Evolutionary conservation across 2,113 vertebrate species (phyloP).

Genomic region (Oncorhynchus gorbuscha): DNA sequence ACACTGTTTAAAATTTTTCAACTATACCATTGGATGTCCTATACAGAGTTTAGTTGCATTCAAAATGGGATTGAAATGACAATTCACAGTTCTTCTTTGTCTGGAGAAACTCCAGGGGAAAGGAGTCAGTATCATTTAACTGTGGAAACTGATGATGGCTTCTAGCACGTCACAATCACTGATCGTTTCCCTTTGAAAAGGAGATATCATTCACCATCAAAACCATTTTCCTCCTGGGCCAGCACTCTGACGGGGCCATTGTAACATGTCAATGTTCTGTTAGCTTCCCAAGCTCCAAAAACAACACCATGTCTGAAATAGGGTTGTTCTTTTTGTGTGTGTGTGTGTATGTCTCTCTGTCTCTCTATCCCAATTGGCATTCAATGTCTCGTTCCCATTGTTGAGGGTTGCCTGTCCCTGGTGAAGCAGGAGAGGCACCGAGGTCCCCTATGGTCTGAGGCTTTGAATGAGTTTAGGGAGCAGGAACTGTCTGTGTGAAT

Average conservation of each 20-base stretch:
- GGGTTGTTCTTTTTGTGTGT: neutral
- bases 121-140: slow-evolving; percentile 21
- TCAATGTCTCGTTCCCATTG: slow-evolving; percentile 10
- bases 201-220: slow-evolving; percentile 22
- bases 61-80: neutral
- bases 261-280: slow-evolving; percentile 21
- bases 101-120: slow-evolving; percentile 3
- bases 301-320: neutral
- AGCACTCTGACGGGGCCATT: slow-evolving; percentile 17
- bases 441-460: slow-evolving; percentile 25
- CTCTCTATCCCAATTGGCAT: slow-evolving; percentile 8
- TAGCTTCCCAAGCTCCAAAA: slow-evolving; percentile 12
- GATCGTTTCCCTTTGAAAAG: slow-evolving; percentile 16
- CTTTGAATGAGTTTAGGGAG: slow-evolving; percentile 33
- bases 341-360: neutral
- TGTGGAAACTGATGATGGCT: slow-evolving; percentile 10
- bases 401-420: slow-evolving; percentile 35
- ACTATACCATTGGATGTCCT: neutral
- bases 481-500: slow-evolving; percentile 48
- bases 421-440: slow-evolving; percentile 32
- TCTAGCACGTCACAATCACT: slow-evolving; percentile 8
- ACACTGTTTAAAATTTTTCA: neutral
- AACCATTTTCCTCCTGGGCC: slow-evolving; percentile 26
- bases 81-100: neutral
- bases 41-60: neutral